Conservation (phyloP, 92 coral and sea anemone species). For the Siderastrea radians region DNA sequence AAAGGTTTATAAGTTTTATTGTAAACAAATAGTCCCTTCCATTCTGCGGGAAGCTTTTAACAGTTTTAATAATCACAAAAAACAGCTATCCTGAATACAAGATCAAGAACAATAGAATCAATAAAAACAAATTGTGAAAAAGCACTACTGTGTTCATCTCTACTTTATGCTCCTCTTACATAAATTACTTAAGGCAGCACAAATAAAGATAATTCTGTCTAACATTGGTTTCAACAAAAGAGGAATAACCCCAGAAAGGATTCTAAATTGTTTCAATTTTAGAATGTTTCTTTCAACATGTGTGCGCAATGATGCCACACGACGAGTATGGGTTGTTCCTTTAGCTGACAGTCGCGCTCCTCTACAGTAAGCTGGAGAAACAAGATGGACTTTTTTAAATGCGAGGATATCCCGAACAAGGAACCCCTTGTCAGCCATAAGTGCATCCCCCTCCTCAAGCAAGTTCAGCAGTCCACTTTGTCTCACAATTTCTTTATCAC, state of each 20-base stretch:
- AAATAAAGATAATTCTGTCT: constrained; percentile 70
- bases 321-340: constrained; percentile 69
- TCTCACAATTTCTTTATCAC: constrained; percentile 67
- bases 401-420: constrained; percentile 21
- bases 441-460: constrained; percentile 69
- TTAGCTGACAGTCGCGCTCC: constrained; percentile 18
- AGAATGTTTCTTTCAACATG: constrained; percentile 70
- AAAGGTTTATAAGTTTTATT: constrained; percentile 13
- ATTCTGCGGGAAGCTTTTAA: constrained; percentile 10
- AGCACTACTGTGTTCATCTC: no score
- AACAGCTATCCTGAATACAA: no score
- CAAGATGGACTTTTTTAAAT: no score
- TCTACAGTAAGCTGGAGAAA: no score
- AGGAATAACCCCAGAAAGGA: constrained; percentile 41
- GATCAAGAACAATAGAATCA: no score
- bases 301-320: constrained; percentile 70
- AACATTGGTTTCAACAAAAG: constrained; percentile 59
- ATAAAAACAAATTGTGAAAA: no score
- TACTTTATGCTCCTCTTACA: neutral
- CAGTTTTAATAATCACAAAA: neutral
- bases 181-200: constrained; percentile 71
- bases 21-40: constrained; percentile 27
- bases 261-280: constrained; percentile 69
- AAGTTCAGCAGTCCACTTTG: constrained; percentile 65
- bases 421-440: constrained; percentile 81